Evolutionary conservation across 2,797 vertebrate species (phyloP), one percentile per base, ranked within the genome.

Genomic region (Epinephelus awoara): DNA sequence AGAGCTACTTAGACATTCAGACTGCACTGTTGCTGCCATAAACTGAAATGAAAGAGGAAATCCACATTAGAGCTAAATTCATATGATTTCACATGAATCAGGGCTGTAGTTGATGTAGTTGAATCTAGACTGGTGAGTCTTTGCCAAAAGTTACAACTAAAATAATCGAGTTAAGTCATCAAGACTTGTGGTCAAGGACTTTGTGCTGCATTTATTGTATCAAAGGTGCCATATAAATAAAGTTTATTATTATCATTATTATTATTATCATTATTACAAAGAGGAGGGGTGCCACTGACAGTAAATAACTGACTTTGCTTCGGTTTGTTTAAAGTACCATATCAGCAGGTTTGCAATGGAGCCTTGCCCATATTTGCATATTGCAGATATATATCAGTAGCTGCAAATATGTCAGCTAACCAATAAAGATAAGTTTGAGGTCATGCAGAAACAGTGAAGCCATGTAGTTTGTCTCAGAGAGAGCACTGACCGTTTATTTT

Each of bases 1-100:
- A 75, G 77, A 85, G 86, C 78, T 72, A 82, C 82, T 89, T 82
- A 86, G 42, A 76, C 67, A 50, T 81, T 73, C 9, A 1, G 56
- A n/a, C 27, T 19, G 21, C 34, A 61, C 42, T 64, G 46, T 83
- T 86, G 11, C 40, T 55, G 65, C 56, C 62, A 65, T 85, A 67
- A 61, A 81, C 14, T 71, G 17, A 42, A 64, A 77, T 70, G 18
- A 61, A 70, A 62, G 57, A 50, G 56, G 61, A 70, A 49, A 40
- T 59, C 27, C 23, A 52, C 49, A 46, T 56, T 44, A 59, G 67
- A 49, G 34, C 14, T 46, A 7, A 1, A 9, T 55, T 62, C 52
- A 23, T 27, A 63, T 55, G 17, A 70, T 54, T 62, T 67, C 9
- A 55, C 14, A 46, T 67, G 18, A 69, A 51, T 74, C 44, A 52